Evolutionary conservation across 2,888 invertebrate genomes (phyloP).

Genomic region (Apoderus coryli): DNA sequence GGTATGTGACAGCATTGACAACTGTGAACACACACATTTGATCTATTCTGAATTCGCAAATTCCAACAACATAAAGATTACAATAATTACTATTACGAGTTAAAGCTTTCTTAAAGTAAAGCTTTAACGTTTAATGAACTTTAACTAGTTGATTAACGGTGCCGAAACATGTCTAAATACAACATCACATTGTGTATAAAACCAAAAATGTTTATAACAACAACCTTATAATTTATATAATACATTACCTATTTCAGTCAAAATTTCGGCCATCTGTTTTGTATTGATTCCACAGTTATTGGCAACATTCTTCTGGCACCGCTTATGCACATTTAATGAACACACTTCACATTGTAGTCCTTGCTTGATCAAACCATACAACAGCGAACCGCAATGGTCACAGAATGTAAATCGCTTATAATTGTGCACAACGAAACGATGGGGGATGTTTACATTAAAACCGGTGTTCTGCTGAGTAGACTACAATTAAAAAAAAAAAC

Average conservation of each 20-base stretch:
- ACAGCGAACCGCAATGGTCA: conserved; percentile 96
- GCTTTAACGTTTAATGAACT: no score
- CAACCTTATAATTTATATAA: no score
- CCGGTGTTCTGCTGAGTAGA: conserved; percentile 42
- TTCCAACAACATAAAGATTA: no score
- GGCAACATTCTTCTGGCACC: conserved; percentile 97
- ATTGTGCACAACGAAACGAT: conserved; percentile 89
- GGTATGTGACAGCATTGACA: no score
- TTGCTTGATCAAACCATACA: conserved; percentile 92
- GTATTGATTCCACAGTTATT: conserved; percentile 99
- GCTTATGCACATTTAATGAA: conserved; percentile 94
- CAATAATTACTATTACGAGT: no score
- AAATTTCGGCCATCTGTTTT: conserved; percentile 87
- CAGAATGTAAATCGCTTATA: conserved; percentile 98
- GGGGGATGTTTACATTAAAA: conserved; percentile 97
- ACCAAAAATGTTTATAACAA: no score
- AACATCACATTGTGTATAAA: no score
- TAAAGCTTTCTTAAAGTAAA: no score
- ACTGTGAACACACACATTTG: no score
- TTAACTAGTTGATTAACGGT: no score
- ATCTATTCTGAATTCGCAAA: no score
- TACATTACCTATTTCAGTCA: conserved; percentile 83
- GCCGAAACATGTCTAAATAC: no score
- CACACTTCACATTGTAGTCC: conserved; percentile 95
- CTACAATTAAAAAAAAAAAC: conserved; percentile 25